These are phyloP conservation scores for Heteronetta atricapilla DNA, from an alignment of 2,113 vertebrate species.

Conservation along the genomic window DNA sequence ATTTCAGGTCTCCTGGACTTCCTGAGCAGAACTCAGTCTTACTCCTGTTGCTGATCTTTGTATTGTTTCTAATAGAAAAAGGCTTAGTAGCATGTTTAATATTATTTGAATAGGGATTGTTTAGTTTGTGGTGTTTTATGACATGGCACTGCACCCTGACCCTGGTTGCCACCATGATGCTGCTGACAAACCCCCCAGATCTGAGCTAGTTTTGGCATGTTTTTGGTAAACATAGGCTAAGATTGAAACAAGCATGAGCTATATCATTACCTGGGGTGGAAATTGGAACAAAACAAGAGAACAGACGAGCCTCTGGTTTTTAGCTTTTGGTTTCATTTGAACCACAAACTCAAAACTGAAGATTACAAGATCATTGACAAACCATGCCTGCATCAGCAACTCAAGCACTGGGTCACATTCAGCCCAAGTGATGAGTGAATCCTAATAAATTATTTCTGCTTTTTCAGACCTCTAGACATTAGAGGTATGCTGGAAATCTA, in stretches of 20 bases:
- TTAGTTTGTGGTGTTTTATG: background rate
- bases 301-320: background rate
- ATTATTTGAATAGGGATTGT: background rate
- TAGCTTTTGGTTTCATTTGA: background rate
- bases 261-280: background rate
- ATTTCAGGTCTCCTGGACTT: background rate
- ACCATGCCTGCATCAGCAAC: background rate
- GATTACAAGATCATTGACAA: rapidly evolving
- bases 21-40: background rate
- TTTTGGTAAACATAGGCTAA: background rate
- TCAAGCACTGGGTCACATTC: background rate
- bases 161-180: background rate
- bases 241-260: background rate
- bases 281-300: background rate
- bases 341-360: background rate
- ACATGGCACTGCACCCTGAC: background rate
- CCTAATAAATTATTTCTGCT: conserved; percentile 8
- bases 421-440: background rate
- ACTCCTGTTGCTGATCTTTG: background rate
- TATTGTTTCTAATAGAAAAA: background rate
- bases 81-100: background rate
- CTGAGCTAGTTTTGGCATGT: background rate
- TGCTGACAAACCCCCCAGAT: background rate
- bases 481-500: background rate
- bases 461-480: background rate